Evolutionary conservation across 1,140 invertebrate genomes (phyloP), one percentile per base, ranked within the genome.

Genomic region (Sycophaga agraensis): DNA sequence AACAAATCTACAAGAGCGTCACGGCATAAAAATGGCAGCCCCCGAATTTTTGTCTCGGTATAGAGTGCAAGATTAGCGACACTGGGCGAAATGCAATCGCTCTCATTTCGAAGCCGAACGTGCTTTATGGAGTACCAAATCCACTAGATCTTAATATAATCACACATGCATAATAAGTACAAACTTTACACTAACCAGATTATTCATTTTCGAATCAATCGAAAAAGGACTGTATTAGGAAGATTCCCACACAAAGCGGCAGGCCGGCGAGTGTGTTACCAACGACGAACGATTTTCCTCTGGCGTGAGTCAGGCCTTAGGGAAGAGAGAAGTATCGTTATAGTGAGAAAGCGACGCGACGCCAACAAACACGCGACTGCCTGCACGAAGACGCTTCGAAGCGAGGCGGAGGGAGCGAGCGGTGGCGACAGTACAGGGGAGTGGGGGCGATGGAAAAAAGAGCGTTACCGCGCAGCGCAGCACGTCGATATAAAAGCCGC

Each of bases 201-300:
- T 61, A 39, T 61, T 61, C 59, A 61, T 61, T 46, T 48, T 55
- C 17, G 58, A 53, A 37, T 40, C 8, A 9, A 14, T 53, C 40
- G 58, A 45, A 45, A 45, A 37, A 16, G 53, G 35, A 51, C 17
- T 34, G 31, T 35, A 17, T 16, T 50, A 12, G n/a, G 14, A 48
- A 28, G 46, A 37, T 39, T 53, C 19, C 37, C 22, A 21, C 34
- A 22, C 55, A 14, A 56, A 19, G 22, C 17, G 14, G 16, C 3
- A 46, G 19, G 9, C 22, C 26, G 6, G 14, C 22, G 56, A 31
- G 22, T 28, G n/a, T 55, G n/a, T n/a, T n/a, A n/a, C n/a, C 35
- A 31, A n/a, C n/a, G 31, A 4, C 35, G 34, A 21, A 12, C n/a
- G 24, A 42, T 51, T 22, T 35, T 53, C 31, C 19, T 45, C 31